A percentile compares a stretch with the other conserved stretches of the same genome.
phyloP scores from a whole-genome alignment of 2,888 invertebrate species.

The Heliconius hortense region DNA sequence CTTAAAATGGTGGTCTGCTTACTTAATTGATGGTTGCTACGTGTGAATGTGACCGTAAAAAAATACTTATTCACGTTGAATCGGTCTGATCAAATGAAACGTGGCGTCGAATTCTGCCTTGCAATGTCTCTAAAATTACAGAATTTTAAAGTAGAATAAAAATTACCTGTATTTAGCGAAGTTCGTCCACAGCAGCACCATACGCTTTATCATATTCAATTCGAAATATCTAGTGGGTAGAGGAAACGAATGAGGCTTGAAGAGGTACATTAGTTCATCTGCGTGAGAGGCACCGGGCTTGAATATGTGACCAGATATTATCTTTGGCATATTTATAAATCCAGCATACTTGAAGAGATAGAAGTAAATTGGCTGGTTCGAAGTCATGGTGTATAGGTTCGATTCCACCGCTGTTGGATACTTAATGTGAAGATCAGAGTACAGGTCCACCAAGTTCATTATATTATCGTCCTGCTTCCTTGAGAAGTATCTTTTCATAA shows the following conservation, averaged over 20 bases:
- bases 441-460: conserved; percentile 71
- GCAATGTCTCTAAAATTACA: background rate
- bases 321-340: conserved; percentile 68
- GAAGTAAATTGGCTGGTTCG: conserved; percentile 67
- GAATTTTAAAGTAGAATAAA: background rate
- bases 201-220: conserved; percentile 60
- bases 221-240: conserved; percentile 64
- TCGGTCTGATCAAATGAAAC: too few species aligned
- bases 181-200: conserved; percentile 75
- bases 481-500: conserved; percentile 64
- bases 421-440: conserved; percentile 72
- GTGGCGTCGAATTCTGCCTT: too few species aligned
- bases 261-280: conserved; percentile 73
- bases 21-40: too few species aligned
- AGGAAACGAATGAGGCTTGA: conserved; percentile 68
- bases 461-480: conserved; percentile 60
- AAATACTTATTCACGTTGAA: too few species aligned
- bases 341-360: conserved; percentile 71
- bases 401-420: conserved; percentile 67
- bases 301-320: conserved; percentile 58
- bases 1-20: too few species aligned
- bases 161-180: conserved; percentile 72
- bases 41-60: too few species aligned
- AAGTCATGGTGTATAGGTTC: conserved; percentile 61
- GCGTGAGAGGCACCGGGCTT: conserved; percentile 70